Evolutionary conservation across 2,888 invertebrate genomes (phyloP), one percentile per base, ranked within the genome.

Genomic region (Tromatobia lineatoria): DNA sequence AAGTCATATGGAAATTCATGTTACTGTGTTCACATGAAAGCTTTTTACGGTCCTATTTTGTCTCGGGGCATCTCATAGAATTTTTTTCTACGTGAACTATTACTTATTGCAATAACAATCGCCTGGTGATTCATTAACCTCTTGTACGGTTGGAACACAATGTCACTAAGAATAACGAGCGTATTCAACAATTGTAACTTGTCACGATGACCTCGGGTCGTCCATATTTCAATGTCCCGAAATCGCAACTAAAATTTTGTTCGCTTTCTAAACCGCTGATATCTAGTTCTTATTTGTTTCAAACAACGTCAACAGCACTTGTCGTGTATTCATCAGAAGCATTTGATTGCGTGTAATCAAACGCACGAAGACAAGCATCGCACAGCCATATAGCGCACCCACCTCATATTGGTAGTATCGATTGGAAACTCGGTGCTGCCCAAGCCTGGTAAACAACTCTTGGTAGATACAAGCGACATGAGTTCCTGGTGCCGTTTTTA

Each of bases 391-490:
- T 47, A 34, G 45, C 34, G 34, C 18, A 61, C 64, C 50, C 50
- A 23, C 57, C 77, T 85, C 13, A 74, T 64, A 74, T 66, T 52
- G 3, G 42, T 52, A 64, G 61, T 34, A 34, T 82, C 50, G 47
- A 77, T 74, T n/a, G 15, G 20, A 29, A 50, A 52, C 3, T 42
- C 50, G 10, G 7, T 47, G 29, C 54, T 52, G 29, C 75, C n/a
- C 42, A 29, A 20, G 47, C 29, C 54, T 10, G 85, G 57, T 29
- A 50, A 67, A 52, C 88, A 88, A 34, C 82, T 80, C 13, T 88
- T 80, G 1, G 66, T 76, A n/a, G 87, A 82, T 11, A 84, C 64
- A 0, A 85, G 82, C 11, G 86, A 61, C 7, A 38, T 77, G 66
- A 79, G 82, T 8, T 70, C 4, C 88, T 64, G 7, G 67, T 50